Base-by-base conservation (phyloP, 2,113 vertebrate genomes). In the Lethenteron camtschaticum region DNA sequence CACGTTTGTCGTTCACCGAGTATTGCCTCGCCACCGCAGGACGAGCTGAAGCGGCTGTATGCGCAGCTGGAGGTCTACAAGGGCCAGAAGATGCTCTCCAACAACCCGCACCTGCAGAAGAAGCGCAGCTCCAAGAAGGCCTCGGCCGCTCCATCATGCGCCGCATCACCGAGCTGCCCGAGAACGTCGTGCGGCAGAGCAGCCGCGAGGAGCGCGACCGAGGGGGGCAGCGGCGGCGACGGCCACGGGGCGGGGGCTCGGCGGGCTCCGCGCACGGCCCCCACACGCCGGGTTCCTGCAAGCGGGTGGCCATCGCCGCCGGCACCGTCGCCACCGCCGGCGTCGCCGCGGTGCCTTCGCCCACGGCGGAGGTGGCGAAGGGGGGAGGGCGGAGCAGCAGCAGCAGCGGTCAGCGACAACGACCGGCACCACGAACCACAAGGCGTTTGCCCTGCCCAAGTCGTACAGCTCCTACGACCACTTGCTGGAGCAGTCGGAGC, bases 21-120 rank as follows among this genome's bases (percentile, higher is more conserved):
- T 41, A 41, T 41, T 41, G 41, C 41, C 41, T 41, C 41, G 13
- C n/a, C 76, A 68, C 68, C 69, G 1, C 71, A 97, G 94, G 89
- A 89, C 41, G 94, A 97, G 78, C 77, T 96, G 75, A 94, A 90
- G 81, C 90, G 90, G 80, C 83, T 97, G 69, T 97, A 97, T 70
- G 71, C 79, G 57, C 89, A 92, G 78, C 79, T 97, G 70, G 88
- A 97, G 80, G 80, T 83, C 71, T 82, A 87, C 74, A 88, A 87
- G 80, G 86, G 82, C 12, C 86, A 87, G 77, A 83, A 85, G 77
- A 91, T 97, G 89, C 76, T 82, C 0, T 74, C 78, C 69, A 84
- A 86, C 78, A 97, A 97, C 78, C 94, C 91, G 7, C 94, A 97
- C 76, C 80, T 96, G 69, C 77, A 81, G 70, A 89, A 87, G 77